phyloP scores from a whole-genome alignment of 2,113 vertebrate species.

The Syrmaticus mikado region DNA sequence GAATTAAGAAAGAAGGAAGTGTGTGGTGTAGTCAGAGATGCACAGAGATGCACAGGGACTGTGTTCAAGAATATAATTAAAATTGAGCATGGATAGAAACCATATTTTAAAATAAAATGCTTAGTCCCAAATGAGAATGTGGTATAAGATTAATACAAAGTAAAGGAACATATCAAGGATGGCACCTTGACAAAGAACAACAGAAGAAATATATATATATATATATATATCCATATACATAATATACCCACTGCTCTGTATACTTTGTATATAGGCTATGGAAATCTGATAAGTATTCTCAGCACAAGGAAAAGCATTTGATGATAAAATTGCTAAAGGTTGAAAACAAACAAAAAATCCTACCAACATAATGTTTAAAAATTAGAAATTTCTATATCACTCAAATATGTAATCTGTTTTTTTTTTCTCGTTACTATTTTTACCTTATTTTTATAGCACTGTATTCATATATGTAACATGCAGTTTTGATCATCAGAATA shows the following conservation, averaged over 20 bases:
- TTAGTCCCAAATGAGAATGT: background rate
- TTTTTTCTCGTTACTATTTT: background rate
- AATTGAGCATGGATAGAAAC: background rate
- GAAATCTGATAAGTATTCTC: background rate
- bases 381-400: background rate
- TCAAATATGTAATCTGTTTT: background rate
- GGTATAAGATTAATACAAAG: too few relatives aligned
- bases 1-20: background rate
- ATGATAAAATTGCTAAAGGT: background rate
- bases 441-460: background rate
- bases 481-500: too few relatives aligned
- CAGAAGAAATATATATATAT: too few relatives aligned
- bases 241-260: background rate
- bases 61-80: background rate
- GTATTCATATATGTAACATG: background rate
- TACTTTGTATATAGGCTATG: background rate
- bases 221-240: background rate
- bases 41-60: background rate
- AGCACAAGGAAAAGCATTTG: background rate
- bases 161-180: background rate
- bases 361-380: background rate
- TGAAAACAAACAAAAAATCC: background rate
- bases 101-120: background rate
- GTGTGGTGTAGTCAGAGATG: too few relatives aligned
- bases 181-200: background rate